Evolutionary conservation across 1,140 invertebrate genomes (phyloP), one percentile per base, ranked within the genome.

Genomic region (Xylocopa sonorina): DNA sequence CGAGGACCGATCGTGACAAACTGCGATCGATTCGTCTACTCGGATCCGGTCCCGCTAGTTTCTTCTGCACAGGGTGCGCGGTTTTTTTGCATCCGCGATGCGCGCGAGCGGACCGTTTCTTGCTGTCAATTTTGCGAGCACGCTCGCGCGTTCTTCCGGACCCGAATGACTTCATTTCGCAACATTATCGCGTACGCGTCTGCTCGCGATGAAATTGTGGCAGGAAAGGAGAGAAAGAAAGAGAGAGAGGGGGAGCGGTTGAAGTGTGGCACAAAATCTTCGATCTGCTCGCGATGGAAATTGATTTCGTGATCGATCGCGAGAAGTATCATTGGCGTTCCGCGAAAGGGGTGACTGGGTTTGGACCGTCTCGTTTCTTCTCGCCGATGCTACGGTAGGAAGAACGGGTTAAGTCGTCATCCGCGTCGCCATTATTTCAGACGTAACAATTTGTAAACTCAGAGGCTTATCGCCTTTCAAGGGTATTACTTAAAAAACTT

Each of bases 1-100:
- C 74, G 53, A 68, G 75, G 16, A 12, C 2, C 41, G 66, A 78
- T 72, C 46, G 76, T 78, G 76, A 78, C 76, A 72, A 72, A 78
- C 34, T 72, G 76, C 76, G 32, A 62, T 32, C 55, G 57, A 71
- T 27, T 46, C 57, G 57, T 21, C 43, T 5, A 2, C 53, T 55
- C 29, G 32, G 50, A 48, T 32, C 50, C 16, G 0, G 51, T 68
- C 64, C 74, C 64, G 69, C 69, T 69, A 50, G 75, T 41, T 68
- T 76, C 50, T 10, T n/a, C 3, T 24, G 18, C 21, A n/a, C n/a
- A n/a, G n/a, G 64, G 2, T n/a, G 27, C 29, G 12, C 43, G n/a
- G n/a, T n/a, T 12, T 51, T 71, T 71, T 71, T 53, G 32, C 67
- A 21, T 62, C 72, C 43, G 27, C 53, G 46, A 27, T n/a, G 41